Conservation (phyloP, 2,113 vertebrate species). For the Alosa alosa region DNA sequence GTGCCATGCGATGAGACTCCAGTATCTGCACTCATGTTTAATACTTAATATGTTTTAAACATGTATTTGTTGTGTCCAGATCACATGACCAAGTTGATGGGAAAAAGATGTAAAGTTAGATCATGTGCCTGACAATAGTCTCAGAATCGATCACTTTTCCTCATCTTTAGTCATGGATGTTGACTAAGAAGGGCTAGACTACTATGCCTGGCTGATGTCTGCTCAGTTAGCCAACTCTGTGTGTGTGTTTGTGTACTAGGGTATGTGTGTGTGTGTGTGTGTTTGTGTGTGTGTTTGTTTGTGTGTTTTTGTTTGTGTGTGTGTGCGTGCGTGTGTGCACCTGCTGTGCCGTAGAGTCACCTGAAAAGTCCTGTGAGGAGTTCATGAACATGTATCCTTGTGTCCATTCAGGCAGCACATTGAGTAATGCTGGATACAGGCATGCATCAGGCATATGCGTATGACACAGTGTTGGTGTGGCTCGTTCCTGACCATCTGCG, state of each 20-base stretch:
- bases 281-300: too few species aligned
- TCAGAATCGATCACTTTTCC: too few species aligned
- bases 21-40: background rate
- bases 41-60: background rate
- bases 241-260: too few species aligned
- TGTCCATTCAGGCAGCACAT: background rate
- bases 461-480: background rate
- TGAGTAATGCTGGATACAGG: background rate
- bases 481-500: background rate
- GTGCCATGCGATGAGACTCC: background rate
- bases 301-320: background rate
- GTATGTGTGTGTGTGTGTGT: too few species aligned
- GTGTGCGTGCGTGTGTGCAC: background rate
- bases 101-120: background rate
- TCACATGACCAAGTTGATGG: background rate
- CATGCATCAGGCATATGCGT: background rate
- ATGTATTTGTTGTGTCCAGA: background rate
- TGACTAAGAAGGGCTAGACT: too few species aligned
- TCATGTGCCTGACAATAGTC: too few species aligned
- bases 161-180: too few species aligned
- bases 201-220: too few species aligned
- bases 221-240: too few species aligned
- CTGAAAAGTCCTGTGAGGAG: background rate
- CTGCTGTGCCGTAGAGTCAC: too few species aligned
- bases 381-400: too few species aligned